A percentile compares a stretch with the other conserved stretches of the same genome.
Evolutionary conservation across 2,113 vertebrate species (phyloP).

Genomic region (Bolborhynchus lineola): DNA sequence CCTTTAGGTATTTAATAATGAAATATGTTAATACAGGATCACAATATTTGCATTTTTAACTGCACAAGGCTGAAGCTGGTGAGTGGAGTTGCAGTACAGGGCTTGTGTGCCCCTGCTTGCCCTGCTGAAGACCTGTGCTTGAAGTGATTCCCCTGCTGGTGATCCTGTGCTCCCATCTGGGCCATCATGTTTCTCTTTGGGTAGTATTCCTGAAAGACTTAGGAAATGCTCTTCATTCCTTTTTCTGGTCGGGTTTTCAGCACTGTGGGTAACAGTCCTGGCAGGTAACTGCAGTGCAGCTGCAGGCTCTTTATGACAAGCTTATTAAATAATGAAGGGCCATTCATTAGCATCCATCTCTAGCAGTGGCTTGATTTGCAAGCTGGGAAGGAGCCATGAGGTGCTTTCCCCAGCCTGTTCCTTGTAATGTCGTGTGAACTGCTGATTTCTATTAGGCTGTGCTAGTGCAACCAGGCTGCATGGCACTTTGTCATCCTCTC

Average conservation of each 20-base stretch:
- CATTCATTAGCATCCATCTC: not conserved
- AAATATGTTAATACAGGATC: not conserved
- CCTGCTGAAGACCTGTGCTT: not conserved
- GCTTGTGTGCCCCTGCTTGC: not conserved
- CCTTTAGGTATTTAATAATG: not conserved
- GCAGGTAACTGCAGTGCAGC: not conserved
- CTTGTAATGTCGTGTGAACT: rapidly evolving
- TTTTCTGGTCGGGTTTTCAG: not conserved
- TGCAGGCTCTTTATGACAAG: not conserved
- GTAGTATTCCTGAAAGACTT: rapidly evolving
- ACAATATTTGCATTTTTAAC: not conserved
- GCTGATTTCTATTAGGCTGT: not conserved
- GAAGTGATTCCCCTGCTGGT: rapidly evolving
- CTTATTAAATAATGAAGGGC: constrained; percentile 41
- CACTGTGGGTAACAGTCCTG: not conserved
- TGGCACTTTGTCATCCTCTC: rapidly evolving
- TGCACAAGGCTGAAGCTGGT: not conserved
- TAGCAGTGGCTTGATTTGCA: not conserved
- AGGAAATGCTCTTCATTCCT: not conserved
- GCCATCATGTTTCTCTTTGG: rapidly evolving
- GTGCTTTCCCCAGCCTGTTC: not conserved
- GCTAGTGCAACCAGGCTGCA: not conserved
- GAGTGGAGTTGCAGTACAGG: rapidly evolving
- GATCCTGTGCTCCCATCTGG: not conserved
- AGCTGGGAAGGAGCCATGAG: not conserved